Evolutionary conservation across 2,113 vertebrate species (phyloP), one percentile per base, ranked within the genome.

Genomic region (Macquaria australasica): DNA sequence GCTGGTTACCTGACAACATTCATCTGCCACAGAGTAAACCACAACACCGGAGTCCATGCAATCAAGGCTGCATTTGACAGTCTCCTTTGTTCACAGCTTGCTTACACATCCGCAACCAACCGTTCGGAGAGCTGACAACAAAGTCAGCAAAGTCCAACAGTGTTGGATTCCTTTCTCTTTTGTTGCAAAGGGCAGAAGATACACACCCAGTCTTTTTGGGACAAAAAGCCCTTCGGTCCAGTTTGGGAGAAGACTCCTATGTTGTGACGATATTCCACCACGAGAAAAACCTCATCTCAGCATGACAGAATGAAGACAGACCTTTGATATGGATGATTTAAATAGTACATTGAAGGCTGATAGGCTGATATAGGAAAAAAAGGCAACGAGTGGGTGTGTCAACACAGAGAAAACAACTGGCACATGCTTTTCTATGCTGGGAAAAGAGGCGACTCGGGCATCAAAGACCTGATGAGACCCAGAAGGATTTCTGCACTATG

Each of bases 311-410:
- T 48, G 48, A 86, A 86, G n/a, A 39, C 59, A 55, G 77, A 37
- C 85, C 4, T 91, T 90, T 88, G 85, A 89, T 90, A 83, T 80
- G 81, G 77, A 82, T 55, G 53, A 82, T 84, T 75, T 91, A 73
- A 93, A 93, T 93, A 88, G 90, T 87, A 82, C 86, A 87, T 82
- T 71, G 31, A 87, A 72, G n/a, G n/a, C n/a, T n/a, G n/a, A n/a
- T 63, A 31, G 20, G 16, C 76, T 53, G 71, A 77, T 63, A 15
- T 11, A 39, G 59, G 34, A 5, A 37, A 8, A 51, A 67, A 69
- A 69, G 25, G 21, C 12, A 56, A 70, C 5, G 20, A 25, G 25
- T 51, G 58, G 58, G 59, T 9, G 45, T 71, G 66, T 59, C 1
- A 3, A 74, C 58, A 28, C 25, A 6, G 16, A 45, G 6, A 66